Conservation (phyloP, 2,113 vertebrate genomes). For the Melanerpes formicivorus region DNA sequence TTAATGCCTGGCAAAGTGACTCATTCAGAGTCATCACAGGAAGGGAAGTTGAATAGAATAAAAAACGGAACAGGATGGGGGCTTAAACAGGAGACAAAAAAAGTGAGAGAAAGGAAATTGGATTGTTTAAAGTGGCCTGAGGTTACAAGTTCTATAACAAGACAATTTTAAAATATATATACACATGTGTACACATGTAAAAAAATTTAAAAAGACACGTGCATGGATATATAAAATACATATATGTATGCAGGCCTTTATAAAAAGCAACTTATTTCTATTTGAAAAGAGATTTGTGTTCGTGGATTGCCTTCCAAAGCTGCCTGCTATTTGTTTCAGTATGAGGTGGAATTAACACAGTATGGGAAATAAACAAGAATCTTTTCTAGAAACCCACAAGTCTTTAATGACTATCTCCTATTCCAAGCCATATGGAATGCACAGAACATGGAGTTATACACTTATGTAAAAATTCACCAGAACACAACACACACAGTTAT, state of each 20-base stretch:
- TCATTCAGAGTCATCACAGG: slow-evolving; percentile 60
- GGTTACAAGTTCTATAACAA: background rate
- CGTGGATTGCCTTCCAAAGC: background rate
- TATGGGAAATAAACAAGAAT: background rate
- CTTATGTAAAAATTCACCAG: background rate
- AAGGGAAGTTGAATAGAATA: slow-evolving; percentile 72
- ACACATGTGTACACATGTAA: background rate
- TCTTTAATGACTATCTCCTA: background rate
- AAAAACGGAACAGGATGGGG: slow-evolving; percentile 72
- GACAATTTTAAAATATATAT: background rate
- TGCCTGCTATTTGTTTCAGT: background rate
- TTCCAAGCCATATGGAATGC: background rate
- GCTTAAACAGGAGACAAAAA: slow-evolving; percentile 59
- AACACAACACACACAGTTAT: background rate
- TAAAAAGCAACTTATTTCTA: background rate
- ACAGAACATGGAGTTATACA: background rate
- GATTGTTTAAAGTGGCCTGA: slow-evolving; percentile 53
- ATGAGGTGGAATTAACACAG: background rate
- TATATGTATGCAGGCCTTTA: background rate
- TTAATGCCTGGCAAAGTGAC: slow-evolving; percentile 67
- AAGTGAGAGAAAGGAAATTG: slow-evolving; percentile 70
- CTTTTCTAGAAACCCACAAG: background rate
- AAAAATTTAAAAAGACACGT: background rate
- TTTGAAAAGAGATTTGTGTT: background rate
- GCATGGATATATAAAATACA: background rate